phyloP scores from a whole-genome alignment of 2,888 invertebrate species.

The Papilio protenor region DNA sequence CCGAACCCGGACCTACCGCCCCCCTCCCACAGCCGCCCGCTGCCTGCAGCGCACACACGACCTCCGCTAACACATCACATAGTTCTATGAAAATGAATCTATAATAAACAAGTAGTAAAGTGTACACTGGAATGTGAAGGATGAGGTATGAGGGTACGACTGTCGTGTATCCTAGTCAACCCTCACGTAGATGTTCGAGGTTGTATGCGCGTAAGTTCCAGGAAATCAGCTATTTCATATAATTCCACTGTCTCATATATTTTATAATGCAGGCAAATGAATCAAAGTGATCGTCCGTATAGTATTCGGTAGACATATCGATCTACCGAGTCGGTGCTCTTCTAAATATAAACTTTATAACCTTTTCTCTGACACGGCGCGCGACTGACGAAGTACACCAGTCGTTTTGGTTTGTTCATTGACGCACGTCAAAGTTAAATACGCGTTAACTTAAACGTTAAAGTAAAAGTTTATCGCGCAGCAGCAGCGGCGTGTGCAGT shows the following conservation, averaged over 20 bases:
- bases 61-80: not conserved
- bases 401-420: not conserved
- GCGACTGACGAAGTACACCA: not conserved
- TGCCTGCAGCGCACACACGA: not conserved
- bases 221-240: too few species aligned
- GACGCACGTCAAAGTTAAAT: not conserved
- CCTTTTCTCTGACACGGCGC: constrained; percentile 5
- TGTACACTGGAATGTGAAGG: too few species aligned
- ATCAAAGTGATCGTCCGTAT: not conserved
- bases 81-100: not conserved
- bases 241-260: not conserved
- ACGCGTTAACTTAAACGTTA: not conserved
- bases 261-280: not conserved
- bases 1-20: not conserved
- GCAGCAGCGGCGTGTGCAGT: not conserved
- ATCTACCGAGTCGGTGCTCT: not conserved
- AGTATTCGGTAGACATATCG: not conserved
- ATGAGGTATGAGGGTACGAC: too few species aligned
- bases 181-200: too few species aligned
- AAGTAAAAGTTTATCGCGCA: not conserved
- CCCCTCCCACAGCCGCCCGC: not conserved
- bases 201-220: too few species aligned
- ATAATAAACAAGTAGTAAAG: not conserved
- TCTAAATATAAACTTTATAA: constrained; percentile 11
- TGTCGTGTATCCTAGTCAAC: too few species aligned